A percentile compares a stretch with the other conserved stretches of the same genome.
These are phyloP conservation scores for Microctenopoma stevenorrisi DNA, from an alignment of 2,797 vertebrate genomes.

Conservation along the genomic window DNA sequence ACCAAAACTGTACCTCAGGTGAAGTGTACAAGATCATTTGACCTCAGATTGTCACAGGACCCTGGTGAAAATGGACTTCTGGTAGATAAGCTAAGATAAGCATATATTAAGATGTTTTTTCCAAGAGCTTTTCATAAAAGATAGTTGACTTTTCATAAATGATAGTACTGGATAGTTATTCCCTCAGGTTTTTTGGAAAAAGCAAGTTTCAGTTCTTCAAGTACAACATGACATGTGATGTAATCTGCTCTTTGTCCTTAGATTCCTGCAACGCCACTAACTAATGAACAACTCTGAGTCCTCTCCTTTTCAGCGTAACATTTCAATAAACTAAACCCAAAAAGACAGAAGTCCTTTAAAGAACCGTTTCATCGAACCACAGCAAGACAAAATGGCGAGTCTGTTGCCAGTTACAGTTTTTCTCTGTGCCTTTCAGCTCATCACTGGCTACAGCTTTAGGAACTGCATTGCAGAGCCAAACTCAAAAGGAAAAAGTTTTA, in stretches of 20 bases:
- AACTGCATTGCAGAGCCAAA: conserved; percentile 77
- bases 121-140: not conserved
- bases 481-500: conserved; percentile 58
- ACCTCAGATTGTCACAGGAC: not conserved
- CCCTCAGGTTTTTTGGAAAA: conserved; percentile 1
- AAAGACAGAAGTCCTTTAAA: not conserved
- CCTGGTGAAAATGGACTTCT: not conserved
- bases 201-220: not conserved
- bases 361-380: not conserved
- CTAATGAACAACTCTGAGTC: not conserved
- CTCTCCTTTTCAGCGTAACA: conserved; percentile 1
- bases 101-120: not conserved
- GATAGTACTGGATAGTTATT: no score
- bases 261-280: conserved; percentile 27
- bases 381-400: conserved; percentile 61
- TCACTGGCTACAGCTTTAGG: conserved; percentile 77
- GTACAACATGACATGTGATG: not conserved
- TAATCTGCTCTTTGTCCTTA: conserved; percentile 31
- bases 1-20: not conserved
- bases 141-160: not conserved
- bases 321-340: conserved; percentile 2
- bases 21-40: not conserved
- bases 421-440: conserved; percentile 57
- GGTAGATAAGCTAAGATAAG: not conserved
- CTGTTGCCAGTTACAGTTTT: conserved; percentile 47